Evolutionary conservation across 2,797 vertebrate species (phyloP).

Genomic region (Discoglossus pictus): DNA sequence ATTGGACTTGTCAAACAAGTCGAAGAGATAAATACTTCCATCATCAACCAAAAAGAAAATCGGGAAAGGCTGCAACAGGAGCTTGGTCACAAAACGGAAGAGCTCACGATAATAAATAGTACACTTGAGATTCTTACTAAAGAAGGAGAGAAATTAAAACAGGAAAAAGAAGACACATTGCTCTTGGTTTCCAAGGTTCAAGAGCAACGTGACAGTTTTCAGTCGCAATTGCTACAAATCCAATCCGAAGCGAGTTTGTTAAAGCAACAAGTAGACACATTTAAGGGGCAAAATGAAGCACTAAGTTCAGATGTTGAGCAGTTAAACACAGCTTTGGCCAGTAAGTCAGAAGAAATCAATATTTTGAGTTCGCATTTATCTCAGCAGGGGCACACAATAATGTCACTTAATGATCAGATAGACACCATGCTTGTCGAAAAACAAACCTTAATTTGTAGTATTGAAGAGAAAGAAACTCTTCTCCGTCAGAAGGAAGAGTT

Average conservation of each 20-base stretch:
- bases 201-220: conserved; percentile 63
- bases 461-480: conserved; percentile 66
- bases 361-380: conserved; percentile 62
- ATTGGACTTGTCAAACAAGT: conserved; percentile 56
- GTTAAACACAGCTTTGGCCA: conserved; percentile 50
- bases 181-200: conserved; percentile 59
- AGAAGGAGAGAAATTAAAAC: conserved; percentile 65
- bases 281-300: conserved; percentile 66
- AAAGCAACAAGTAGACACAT: conserved; percentile 53
- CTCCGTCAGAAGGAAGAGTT: conserved; percentile 68
- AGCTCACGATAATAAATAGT: conserved; percentile 62
- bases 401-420: conserved; percentile 67
- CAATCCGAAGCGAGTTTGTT: conserved; percentile 54
- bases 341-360: conserved; percentile 64
- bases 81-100: conserved; percentile 67
- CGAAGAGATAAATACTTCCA: conserved; percentile 64
- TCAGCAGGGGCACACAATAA: conserved; percentile 60
- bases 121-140: conserved; percentile 69
- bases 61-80: conserved; percentile 68
- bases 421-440: conserved; percentile 61
- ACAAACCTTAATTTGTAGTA: conserved; percentile 60
- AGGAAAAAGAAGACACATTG: conserved; percentile 65
- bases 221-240: conserved; percentile 55
- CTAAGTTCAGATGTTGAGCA: conserved; percentile 72
- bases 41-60: conserved; percentile 59